Base-by-base conservation (phyloP, 2,888 invertebrate genomes). In the Pterostichus madidus region DNA sequence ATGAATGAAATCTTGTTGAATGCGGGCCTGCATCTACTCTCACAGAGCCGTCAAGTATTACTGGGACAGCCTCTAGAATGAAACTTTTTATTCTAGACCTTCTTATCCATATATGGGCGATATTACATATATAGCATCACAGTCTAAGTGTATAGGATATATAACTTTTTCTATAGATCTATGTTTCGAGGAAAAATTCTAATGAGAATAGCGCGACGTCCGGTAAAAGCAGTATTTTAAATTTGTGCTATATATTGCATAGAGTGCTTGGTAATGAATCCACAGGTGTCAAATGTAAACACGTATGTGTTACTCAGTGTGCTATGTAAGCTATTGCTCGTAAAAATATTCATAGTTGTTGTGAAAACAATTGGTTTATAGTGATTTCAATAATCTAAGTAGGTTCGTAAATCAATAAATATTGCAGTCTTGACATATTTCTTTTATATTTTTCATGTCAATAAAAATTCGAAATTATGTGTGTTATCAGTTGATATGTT, bases 61-160 rank as follows among this genome's bases (percentile, higher is more conserved):
- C 64, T 64, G 32, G 35, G 11, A 64, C 64, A 64, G 39, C 46
- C 71, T 44, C 7, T 39, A 46, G 73, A 46, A 64, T 31, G 75
- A 75, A 75, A 75, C 75, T 75, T 75, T 75, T 75, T 31, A 75
- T 52, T 75, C 31, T 49, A 75, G 75, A 75, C 75, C 75, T 75
- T 75, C 24, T 75, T 75, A 24, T 17, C 49, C 52, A 52, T 75
- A 75, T 31, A 52, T 6, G 52, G 49, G 5, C 6, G 32, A 24
- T 75, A 75, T 52, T 75, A 75, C 75, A 75, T 75, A 75, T 75
- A 75, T 75, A 75, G 75, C 24, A 56, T 68, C n/a, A 64, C 11
- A 64, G 24, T 64, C 32, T 64, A 64, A 56, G 39, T 44, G 15
- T n/a, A 39, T n/a, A n/a, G n/a, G n/a, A n/a, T 31, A n/a, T 49